These are phyloP conservation scores for Eufriesea mexicana DNA, from an alignment of 1,140 invertebrate genomes.

Conservation along the genomic window DNA sequence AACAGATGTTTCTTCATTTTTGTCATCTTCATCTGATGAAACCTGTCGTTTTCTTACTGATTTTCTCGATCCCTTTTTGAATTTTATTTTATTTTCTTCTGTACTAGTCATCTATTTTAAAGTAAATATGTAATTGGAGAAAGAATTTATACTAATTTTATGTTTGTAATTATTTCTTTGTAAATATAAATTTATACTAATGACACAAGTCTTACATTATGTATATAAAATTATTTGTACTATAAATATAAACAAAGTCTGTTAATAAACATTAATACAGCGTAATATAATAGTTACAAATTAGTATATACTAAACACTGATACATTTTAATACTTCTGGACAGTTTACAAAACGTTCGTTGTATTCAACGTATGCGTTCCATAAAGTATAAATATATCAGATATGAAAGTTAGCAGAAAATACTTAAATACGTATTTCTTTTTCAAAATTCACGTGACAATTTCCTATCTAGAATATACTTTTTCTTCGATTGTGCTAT, in stretches of 20 bases:
- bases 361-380: background rate
- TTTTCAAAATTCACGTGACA: background rate
- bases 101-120: constrained; percentile 53
- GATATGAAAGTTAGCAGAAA: background rate
- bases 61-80: constrained; percentile 75
- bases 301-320: background rate
- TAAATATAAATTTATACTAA: background rate
- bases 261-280: background rate
- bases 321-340: background rate
- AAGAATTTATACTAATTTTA: no score
- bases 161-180: background rate
- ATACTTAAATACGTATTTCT: no score
- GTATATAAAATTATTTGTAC: background rate
- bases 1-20: constrained; percentile 66
- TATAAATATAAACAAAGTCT: background rate
- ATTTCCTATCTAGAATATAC: background rate
- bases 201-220: background rate
- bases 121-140: background rate
- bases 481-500: background rate
- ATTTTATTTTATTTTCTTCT: constrained; percentile 69
- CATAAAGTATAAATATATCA: background rate
- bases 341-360: background rate
- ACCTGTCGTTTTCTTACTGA: constrained; percentile 69
- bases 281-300: background rate
- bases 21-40: constrained; percentile 70